Percentiles rank a stretch among this genome's conserved stretches.
phyloP scores from a whole-genome alignment of 2,113 vertebrate species.

The Oenanthe oenanthe region DNA sequence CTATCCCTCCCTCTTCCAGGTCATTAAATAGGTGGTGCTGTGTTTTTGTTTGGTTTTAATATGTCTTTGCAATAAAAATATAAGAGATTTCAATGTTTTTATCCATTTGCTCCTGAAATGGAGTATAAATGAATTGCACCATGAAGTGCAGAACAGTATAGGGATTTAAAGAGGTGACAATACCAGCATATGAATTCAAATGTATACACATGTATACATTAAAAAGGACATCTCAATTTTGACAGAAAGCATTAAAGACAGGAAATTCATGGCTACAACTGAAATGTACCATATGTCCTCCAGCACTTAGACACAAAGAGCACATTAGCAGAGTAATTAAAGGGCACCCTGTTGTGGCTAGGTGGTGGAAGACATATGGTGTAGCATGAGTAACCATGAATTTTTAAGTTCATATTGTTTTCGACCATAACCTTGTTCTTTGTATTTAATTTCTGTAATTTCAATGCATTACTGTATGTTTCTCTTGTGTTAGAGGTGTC shows the following conservation, averaged over 20 bases:
- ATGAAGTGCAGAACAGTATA: neutral
- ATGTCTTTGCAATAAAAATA: neutral
- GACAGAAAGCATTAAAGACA: constrained; percentile 21
- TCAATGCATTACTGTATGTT: neutral
- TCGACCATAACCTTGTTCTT: neutral
- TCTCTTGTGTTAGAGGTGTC: neutral
- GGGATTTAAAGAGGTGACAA: neutral
- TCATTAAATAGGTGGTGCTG: constrained; percentile 10
- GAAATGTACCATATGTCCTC: constrained; percentile 58
- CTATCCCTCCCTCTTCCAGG: neutral
- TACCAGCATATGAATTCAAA: neutral
- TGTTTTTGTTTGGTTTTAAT: constrained; percentile 30
- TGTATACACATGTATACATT: neutral
- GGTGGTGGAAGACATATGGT: constrained; percentile 62
- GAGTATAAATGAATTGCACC: neutral
- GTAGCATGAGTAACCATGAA: constrained; percentile 36
- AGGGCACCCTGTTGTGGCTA: constrained; percentile 65
- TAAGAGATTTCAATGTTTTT: neutral
- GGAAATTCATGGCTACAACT: constrained; percentile 40
- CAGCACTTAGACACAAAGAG: constrained; percentile 46
- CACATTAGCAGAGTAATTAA: constrained; percentile 62
- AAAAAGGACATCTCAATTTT: constrained; percentile 23
- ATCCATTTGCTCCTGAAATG: neutral
- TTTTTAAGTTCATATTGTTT: constrained; percentile 41
- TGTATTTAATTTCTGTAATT: neutral